Evolutionary conservation across 1,140 invertebrate species (phyloP).

Genomic region (Pararge aegeria): DNA sequence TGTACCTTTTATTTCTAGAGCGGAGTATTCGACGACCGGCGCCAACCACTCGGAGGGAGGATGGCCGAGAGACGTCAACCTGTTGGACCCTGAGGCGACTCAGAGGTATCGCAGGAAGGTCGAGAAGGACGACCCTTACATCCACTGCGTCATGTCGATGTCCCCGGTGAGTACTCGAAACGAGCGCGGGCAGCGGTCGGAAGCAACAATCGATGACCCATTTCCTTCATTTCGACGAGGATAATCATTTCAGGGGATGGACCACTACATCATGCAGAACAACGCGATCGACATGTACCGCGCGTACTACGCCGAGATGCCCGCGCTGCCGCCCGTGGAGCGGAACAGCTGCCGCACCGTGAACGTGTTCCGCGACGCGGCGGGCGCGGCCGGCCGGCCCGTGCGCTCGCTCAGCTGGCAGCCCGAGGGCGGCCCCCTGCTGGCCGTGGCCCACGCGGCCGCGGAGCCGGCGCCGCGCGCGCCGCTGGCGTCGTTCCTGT

Average conservation of each 20-base stretch:
- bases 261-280: slow-evolving; percentile 93
- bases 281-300: slow-evolving; percentile 96
- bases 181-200: too few relatives aligned
- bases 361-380: slow-evolving; percentile 54
- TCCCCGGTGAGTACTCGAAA: slow-evolving; percentile 35
- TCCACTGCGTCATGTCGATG: slow-evolving; percentile 87
- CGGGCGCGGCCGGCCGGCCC: slow-evolving; percentile 79
- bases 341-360: slow-evolving; percentile 82
- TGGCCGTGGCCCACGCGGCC: slow-evolving; percentile 91
- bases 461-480: slow-evolving; percentile 81
- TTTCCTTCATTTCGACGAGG: too few relatives aligned
- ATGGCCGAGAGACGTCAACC: slow-evolving; percentile 97
- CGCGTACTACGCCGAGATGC: slow-evolving; percentile 89
- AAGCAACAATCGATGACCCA: too few relatives aligned
- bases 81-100: slow-evolving; percentile 92
- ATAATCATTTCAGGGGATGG: slow-evolving; percentile 88
- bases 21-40: slow-evolving; percentile 87
- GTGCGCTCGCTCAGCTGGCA: slow-evolving; percentile 93
- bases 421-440: slow-evolving; percentile 88
- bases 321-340: slow-evolving; percentile 81
- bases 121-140: slow-evolving; percentile 96
- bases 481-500: slow-evolving; percentile 88
- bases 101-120: slow-evolving; percentile 94
- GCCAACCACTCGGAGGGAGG: slow-evolving; percentile 96
- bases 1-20: slow-evolving; percentile 63